These are phyloP conservation scores for Caenorhabditis sinica DNA, from an alignment of 2,888 invertebrate species.

Conservation along the genomic window DNA sequence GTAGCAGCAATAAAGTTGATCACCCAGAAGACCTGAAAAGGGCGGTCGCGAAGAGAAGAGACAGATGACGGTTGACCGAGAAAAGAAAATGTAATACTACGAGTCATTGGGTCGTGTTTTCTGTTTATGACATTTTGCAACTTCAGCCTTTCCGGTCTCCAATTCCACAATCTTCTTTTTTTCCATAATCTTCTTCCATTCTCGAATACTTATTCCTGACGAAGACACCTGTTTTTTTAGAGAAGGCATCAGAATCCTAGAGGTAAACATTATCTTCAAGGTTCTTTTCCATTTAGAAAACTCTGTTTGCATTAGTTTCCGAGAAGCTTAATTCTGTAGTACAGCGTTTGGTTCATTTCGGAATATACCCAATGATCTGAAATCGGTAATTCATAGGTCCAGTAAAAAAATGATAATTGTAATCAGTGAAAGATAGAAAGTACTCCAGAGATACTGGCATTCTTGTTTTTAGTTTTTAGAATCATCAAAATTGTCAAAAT, in stretches of 20 bases:
- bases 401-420: too few relatives aligned
- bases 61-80: slow-evolving; percentile 1
- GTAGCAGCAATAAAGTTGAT: slow-evolving; percentile 2
- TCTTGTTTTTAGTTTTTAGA: too few relatives aligned
- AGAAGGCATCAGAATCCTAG: not conserved
- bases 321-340: too few relatives aligned
- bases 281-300: too few relatives aligned
- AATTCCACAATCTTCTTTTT: slow-evolving; percentile 2
- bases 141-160: slow-evolving; percentile 29
- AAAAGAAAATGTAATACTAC: slow-evolving; percentile 46
- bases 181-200: slow-evolving; percentile 13
- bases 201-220: slow-evolving; percentile 7
- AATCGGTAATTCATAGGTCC: too few relatives aligned
- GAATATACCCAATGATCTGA: too few relatives aligned
- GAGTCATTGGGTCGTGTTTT: slow-evolving; percentile 38
- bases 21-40: slow-evolving; percentile 27
- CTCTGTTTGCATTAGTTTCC: too few relatives aligned
- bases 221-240: not conserved
- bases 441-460: too few relatives aligned
- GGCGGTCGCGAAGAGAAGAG: slow-evolving; percentile 30
- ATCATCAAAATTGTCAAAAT: too few relatives aligned
- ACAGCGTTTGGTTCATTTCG: too few relatives aligned
- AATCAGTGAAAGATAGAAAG: too few relatives aligned
- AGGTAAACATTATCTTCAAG: too few relatives aligned
- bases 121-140: slow-evolving; percentile 46